These are phyloP conservation scores for Grammomys dolichurus DNA, from an alignment of 2,113 vertebrate species.

Conservation along the genomic window DNA sequence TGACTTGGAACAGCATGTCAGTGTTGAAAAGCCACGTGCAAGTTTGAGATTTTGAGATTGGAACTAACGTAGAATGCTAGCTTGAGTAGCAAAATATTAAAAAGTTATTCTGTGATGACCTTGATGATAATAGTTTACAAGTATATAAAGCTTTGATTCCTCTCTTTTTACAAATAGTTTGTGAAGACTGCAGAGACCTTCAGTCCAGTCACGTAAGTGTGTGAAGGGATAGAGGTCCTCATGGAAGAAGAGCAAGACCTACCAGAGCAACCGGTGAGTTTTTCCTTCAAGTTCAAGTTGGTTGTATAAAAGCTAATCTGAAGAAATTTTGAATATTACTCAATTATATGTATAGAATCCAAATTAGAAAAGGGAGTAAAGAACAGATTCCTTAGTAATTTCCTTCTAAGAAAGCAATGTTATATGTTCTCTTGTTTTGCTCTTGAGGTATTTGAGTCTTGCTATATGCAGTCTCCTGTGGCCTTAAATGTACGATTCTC, in stretches of 20 bases:
- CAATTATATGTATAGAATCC: conserved; percentile 55
- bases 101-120: conserved; percentile 85
- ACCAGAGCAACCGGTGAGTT: conserved; percentile 89
- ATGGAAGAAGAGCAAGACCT: conserved; percentile 90
- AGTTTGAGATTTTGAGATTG: conserved; percentile 82
- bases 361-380: conserved; percentile 65
- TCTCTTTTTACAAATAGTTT: conserved; percentile 84
- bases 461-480: neutral
- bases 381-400: conserved; percentile 47
- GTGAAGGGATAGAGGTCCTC: conserved; percentile 74
- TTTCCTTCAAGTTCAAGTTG: conserved; percentile 59
- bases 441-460: neutral
- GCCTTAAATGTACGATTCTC: neutral
- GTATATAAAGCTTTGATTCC: conserved; percentile 86
- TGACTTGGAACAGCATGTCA: conserved; percentile 85
- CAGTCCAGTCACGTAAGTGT: conserved; percentile 65
- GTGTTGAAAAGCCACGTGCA: conserved; percentile 83
- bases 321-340: conserved; percentile 1
- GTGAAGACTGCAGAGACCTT: conserved; percentile 82
- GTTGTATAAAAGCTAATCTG: conserved; percentile 29
- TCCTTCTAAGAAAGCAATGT: conserved; percentile 41
- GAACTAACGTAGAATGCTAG: conserved; percentile 81
- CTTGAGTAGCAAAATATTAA: conserved; percentile 80
- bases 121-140: conserved; percentile 84
- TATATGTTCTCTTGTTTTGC: neutral